Percentiles rank a stretch among this genome's conserved stretches.
Evolutionary conservation across 1,140 invertebrate genomes (phyloP).

Genomic region (Drosophila bifasciata): DNA sequence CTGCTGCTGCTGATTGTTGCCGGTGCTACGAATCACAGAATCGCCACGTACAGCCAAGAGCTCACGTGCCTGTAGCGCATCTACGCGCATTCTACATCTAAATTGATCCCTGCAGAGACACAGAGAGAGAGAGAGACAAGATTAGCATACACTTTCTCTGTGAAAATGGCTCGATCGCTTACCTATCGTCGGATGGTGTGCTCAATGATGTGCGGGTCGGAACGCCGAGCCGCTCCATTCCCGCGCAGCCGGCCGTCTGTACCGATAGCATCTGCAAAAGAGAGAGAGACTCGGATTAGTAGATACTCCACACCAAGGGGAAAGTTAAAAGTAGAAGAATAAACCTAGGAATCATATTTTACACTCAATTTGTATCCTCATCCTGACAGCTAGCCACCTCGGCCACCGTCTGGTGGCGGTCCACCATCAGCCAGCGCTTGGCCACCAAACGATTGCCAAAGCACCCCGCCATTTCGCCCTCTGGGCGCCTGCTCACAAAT

Average conservation of each 20-base stretch:
- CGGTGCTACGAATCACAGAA: conserved; percentile 77
- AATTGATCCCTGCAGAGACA: conserved; percentile 67
- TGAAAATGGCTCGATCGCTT: not conserved
- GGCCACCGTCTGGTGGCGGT: conserved; percentile 30
- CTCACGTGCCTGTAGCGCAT: conserved; percentile 77
- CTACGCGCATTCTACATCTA: conserved; percentile 83
- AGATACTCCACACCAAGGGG: not conserved
- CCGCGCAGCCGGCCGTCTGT: conserved; percentile 88
- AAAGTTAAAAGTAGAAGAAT: not conserved
- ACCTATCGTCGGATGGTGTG: conserved; percentile 83
- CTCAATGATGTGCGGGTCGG: conserved; percentile 84
- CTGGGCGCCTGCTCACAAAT: not conserved
- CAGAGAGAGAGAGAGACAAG: no score
- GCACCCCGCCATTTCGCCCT: not conserved
- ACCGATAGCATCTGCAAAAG: conserved; percentile 88
- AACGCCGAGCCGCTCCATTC: conserved; percentile 88
- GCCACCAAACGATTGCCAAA: conserved; percentile 18
- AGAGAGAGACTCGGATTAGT: not conserved
- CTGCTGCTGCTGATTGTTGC: conserved; percentile 56
- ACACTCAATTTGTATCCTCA: conserved; percentile 10
- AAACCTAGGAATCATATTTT: not conserved
- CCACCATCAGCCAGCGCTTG: conserved; percentile 52
- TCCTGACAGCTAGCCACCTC: conserved; percentile 62
- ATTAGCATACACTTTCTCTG: no score
- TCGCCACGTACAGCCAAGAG: conserved; percentile 77